A percentile compares a stretch with the other conserved stretches of the same genome.
These are phyloP conservation scores for Aphodius granarius DNA, from an alignment of 2,888 invertebrate genomes.

Conservation along the genomic window DNA sequence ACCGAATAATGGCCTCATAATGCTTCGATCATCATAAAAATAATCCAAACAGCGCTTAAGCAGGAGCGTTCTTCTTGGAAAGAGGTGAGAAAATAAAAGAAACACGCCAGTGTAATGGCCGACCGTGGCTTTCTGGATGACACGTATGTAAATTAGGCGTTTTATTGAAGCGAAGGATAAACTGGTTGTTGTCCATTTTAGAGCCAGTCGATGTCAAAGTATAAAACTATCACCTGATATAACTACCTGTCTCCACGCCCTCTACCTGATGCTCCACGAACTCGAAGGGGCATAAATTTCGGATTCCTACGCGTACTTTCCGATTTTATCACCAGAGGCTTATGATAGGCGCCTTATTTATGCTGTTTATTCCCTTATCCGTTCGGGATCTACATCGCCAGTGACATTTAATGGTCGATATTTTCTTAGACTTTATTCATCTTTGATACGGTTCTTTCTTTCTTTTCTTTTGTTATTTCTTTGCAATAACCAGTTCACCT, in stretches of 20 bases:
- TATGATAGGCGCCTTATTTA: constrained; percentile 43
- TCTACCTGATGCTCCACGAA: background rate
- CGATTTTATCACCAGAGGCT: constrained; percentile 40
- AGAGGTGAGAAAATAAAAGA: background rate
- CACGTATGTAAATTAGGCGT: background rate
- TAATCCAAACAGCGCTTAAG: background rate
- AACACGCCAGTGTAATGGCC: background rate
- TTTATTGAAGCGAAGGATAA: background rate
- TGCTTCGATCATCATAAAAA: background rate
- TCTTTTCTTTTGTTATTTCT: constrained; percentile 15
- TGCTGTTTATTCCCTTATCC: constrained; percentile 47
- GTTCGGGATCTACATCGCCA: constrained; percentile 35
- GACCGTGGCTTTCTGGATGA: background rate
- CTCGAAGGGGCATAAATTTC: background rate
- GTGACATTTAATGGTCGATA: constrained; percentile 43
- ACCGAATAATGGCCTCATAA: background rate
- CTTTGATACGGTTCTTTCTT: constrained; percentile 7
- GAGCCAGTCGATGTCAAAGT: constrained; percentile 40
- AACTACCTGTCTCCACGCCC: constrained; percentile 43
- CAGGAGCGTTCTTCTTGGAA: background rate
- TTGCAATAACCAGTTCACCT: background rate
- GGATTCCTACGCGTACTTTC: constrained; percentile 27
- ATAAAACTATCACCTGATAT: constrained; percentile 52
- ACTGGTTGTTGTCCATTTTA: background rate
- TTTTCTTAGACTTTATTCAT: constrained; percentile 25